Percentiles rank a stretch among this genome's conserved stretches.
These are phyloP conservation scores for Hoplias malabaricus DNA, from an alignment of 2,113 vertebrate genomes.

Conservation along the genomic window DNA sequence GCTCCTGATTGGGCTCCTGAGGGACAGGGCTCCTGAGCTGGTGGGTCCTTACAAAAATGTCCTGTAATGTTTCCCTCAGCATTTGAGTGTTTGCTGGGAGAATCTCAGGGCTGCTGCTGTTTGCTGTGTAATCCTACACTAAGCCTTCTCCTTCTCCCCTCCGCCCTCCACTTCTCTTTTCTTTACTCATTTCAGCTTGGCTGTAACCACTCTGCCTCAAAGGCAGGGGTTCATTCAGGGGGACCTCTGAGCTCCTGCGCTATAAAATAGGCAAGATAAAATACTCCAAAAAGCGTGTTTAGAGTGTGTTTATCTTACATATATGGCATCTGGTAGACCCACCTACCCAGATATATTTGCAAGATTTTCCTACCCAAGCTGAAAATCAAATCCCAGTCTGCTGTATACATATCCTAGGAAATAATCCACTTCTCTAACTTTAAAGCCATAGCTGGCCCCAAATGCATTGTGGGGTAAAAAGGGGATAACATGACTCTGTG, in stretches of 20 bases:
- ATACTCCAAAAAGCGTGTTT: too few species aligned
- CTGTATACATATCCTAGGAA: too few species aligned
- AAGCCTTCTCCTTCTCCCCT: slow-evolving; percentile 20
- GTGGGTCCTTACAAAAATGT: slow-evolving; percentile 55
- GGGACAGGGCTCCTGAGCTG: slow-evolving; percentile 8
- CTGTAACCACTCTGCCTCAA: slow-evolving; percentile 32
- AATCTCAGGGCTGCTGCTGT: slow-evolving; percentile 45
- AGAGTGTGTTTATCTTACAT: too few species aligned
- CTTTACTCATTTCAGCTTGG: neutral
- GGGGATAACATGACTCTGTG: too few species aligned
- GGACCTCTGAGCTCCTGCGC: slow-evolving; percentile 4
- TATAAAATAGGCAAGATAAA: too few species aligned
- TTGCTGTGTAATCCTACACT: slow-evolving; percentile 56
- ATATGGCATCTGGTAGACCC: too few species aligned
- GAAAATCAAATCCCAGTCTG: too few species aligned
- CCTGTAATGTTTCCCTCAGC: slow-evolving; percentile 54
- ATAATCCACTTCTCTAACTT: too few species aligned
- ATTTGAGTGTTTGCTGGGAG: slow-evolving; percentile 8
- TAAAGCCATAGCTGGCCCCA: too few species aligned
- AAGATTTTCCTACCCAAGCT: too few species aligned
- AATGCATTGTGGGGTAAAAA: too few species aligned
- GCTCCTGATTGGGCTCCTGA: slow-evolving; percentile 25
- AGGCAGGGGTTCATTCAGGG: slow-evolving; percentile 43
- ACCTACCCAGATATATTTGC: too few species aligned
- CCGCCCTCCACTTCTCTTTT: slow-evolving; percentile 39